Evolutionary conservation across 2,888 invertebrate species (phyloP).

Genomic region (Cephus runcator): DNA sequence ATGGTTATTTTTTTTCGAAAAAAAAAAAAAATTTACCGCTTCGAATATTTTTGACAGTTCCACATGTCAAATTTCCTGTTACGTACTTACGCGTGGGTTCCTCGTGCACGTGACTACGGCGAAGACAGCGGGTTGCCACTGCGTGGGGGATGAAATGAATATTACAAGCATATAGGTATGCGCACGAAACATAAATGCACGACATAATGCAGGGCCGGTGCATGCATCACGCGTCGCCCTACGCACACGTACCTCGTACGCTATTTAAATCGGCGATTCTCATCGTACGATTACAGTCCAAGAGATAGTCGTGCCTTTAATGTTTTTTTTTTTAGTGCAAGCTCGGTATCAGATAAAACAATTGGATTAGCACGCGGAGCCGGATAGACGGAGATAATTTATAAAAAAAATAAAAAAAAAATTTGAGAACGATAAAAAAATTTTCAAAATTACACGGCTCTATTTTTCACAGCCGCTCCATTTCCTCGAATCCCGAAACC

Average conservation of each 20-base stretch:
- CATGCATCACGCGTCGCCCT: not conserved
- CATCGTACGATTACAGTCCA: conserved; percentile 3
- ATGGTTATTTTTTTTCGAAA: not conserved
- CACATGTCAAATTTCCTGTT: not conserved
- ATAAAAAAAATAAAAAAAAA: not conserved
- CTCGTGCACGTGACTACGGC: not conserved
- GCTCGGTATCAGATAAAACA: not conserved
- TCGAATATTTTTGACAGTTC: not conserved
- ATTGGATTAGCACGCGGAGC: not conserved
- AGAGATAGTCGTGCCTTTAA: not conserved
- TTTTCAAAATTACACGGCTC: not conserved
- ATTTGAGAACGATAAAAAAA: not conserved
- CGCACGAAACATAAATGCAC: not conserved
- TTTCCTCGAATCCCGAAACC: not conserved
- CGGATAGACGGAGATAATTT: no score
- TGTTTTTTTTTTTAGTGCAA: not conserved
- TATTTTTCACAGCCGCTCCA: not conserved
- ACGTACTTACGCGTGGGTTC: not conserved
- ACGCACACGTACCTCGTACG: not conserved
- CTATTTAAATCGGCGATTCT: conserved; percentile 1
- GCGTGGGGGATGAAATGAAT: conserved; percentile 1
- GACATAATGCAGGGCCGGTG: not conserved
- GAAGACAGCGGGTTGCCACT: not conserved
- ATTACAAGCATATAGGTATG: not conserved
- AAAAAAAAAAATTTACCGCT: not conserved